Evolutionary conservation across 2,888 invertebrate species (phyloP), one percentile per base, ranked within the genome.

Genomic region (Lysandra bellargus): DNA sequence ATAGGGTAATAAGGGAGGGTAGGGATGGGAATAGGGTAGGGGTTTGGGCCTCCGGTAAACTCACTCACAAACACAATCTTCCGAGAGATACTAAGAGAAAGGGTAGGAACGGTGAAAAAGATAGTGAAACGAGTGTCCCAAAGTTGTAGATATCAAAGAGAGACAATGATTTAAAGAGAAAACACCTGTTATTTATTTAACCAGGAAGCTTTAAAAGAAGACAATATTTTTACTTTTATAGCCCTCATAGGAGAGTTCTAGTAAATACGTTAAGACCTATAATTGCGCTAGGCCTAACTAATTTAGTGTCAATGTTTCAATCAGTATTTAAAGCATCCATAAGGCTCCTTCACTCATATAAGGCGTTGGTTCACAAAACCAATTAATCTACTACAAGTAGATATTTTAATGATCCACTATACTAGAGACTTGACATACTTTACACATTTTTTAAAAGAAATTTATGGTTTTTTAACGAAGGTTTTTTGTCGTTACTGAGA

Each of bases 351-450:
- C 75, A 23, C 3, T 74, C 14, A 4, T 75, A 49, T 49, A 49
- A 14, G 75, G 23, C 14, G 44, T 75, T 14, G 23, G 30, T 23
- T 44, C 9, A 74, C 23, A 74, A n/a, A 17, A 44, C 44, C 17
- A 74, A 74, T 23, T 49, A 44, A 23, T 44, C 9, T 7, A 23
- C 30, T n/a, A 30, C 75, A 49, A 49, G 53, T 53, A 53, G n/a
- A 75, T 75, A 75, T 75, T 75, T 75, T 75, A 53, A 75, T 53
- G 53, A 30, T 44, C n/a, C 44, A 74, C 1, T 44, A 74, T 74
- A 74, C 44, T 40, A 74, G 74, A 74, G 7, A 74, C 74, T 74
- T 75, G 75, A 75, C 49, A 53, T 49, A 53, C 75, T 53, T 74
- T 49, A 4, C 12, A 37, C 17, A 1, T 44, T 37, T n/a, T 40